Conservation (phyloP, 2,797 vertebrate species). For the Arnoldichthys spilopterus region DNA sequence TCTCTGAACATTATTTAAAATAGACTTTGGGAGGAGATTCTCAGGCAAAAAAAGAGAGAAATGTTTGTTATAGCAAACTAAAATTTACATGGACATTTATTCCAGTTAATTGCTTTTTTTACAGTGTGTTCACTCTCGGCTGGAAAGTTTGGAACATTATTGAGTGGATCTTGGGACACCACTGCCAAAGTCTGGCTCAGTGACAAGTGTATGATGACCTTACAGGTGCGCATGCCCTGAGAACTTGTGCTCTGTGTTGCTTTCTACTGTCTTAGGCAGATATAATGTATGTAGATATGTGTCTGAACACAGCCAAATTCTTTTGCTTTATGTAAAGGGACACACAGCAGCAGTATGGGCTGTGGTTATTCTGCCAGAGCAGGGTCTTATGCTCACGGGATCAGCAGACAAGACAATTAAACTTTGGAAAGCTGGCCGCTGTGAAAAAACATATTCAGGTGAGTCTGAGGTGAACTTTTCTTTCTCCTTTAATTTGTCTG, state of each 20-base stretch:
- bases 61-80: not conserved
- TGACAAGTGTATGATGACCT: constrained; percentile 98
- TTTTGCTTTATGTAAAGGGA: constrained; percentile 77
- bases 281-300: not conserved
- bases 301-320: not conserved
- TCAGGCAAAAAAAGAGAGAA: not conserved
- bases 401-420: constrained; percentile 97
- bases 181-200: constrained; percentile 97
- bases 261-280: not conserved
- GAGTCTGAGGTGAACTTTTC: constrained; percentile 46
- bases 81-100: not conserved
- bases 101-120: constrained; percentile 10
- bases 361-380: constrained; percentile 92
- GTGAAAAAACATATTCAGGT: constrained; percentile 91
- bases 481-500: too few relatives aligned
- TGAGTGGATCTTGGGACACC: constrained; percentile 98
- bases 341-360: constrained; percentile 96
- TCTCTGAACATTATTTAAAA: not conserved
- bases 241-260: not conserved
- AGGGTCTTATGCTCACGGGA: constrained; percentile 95
- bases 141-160: constrained; percentile 94
- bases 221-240: constrained; percentile 83
- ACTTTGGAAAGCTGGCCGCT: constrained; percentile 95
- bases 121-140: constrained; percentile 94
- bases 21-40: not conserved